Evolutionary conservation across 2,797 vertebrate genomes (phyloP).

Genomic region (Sciaenops ocellatus): DNA sequence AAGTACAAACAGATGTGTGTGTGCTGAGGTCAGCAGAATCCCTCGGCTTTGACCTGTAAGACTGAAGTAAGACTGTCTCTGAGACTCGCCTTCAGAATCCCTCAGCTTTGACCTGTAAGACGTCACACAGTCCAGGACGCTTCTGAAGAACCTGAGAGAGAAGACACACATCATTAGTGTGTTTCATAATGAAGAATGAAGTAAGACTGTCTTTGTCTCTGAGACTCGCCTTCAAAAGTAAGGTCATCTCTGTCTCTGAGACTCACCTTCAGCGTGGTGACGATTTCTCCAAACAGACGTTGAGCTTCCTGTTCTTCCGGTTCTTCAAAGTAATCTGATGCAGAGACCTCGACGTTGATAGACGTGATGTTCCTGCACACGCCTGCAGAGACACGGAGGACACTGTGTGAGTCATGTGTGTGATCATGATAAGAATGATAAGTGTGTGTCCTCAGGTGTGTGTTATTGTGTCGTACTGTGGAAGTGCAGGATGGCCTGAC

Average conservation of each 20-base stretch:
- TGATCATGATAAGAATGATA: background rate
- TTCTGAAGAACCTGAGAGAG: constrained; percentile 70
- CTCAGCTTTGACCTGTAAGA: constrained; percentile 70
- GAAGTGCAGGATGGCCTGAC: constrained; percentile 92
- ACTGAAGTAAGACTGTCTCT: too few species aligned
- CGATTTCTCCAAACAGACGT: constrained; percentile 91
- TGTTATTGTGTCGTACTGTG: constrained; percentile 86
- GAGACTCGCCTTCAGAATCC: too few species aligned
- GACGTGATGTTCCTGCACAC: constrained; percentile 87
- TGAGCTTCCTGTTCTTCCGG: constrained; percentile 89
- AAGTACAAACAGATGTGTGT: background rate
- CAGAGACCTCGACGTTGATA: constrained; percentile 89
- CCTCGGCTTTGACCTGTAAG: constrained; percentile 68
- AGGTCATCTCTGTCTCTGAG: too few species aligned
- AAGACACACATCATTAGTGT: background rate
- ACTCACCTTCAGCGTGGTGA: constrained; percentile 90
- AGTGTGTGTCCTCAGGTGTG: background rate
- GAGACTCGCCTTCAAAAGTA: constrained; percentile 87
- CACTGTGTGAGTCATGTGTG: accelerated
- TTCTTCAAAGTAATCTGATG: constrained; percentile 91
- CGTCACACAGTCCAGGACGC: constrained; percentile 64
- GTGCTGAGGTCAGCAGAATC: constrained; percentile 51
- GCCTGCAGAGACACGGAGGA: constrained; percentile 45
- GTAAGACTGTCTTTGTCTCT: background rate
- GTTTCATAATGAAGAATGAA: too few species aligned